Percentiles rank a stretch among this genome's conserved stretches.
phyloP scores from a whole-genome alignment of 2,888 invertebrate species.

The Peribatodes rhomboidaria region DNA sequence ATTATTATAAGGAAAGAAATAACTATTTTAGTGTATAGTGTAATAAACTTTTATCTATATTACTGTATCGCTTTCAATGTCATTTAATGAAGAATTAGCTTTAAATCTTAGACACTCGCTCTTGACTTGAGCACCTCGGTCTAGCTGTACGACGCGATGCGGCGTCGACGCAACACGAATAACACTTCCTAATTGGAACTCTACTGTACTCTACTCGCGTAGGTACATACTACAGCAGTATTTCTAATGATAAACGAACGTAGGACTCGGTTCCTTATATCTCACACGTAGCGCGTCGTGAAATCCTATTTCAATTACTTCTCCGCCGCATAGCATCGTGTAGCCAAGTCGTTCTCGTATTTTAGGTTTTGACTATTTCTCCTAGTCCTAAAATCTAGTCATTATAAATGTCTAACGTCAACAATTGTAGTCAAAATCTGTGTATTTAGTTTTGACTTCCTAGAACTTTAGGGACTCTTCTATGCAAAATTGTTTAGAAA shows the following conservation, averaged over 20 bases:
- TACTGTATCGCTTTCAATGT: constrained; percentile 84
- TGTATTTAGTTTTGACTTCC: constrained; percentile 7
- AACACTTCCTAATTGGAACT: not conserved
- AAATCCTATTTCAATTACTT: not conserved
- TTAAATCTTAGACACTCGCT: constrained; percentile 46
- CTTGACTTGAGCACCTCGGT: constrained; percentile 47
- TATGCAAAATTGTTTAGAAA: not conserved
- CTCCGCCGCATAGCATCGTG: not conserved
- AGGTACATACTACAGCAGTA: too few relatives aligned
- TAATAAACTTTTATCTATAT: constrained; percentile 74
- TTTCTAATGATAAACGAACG: too few relatives aligned
- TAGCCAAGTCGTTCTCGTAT: constrained; percentile 1
- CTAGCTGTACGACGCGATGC: not conserved
- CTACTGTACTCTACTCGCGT: too few relatives aligned
- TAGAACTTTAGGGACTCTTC: not conserved
- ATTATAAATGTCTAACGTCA: constrained; percentile 36
- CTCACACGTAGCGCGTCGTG: too few relatives aligned
- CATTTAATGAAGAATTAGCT: constrained; percentile 59
- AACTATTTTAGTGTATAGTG: constrained; percentile 76
- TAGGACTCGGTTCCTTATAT: too few relatives aligned
- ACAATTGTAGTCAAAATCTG: constrained; percentile 16
- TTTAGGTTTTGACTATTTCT: constrained; percentile 54
- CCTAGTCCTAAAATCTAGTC: constrained; percentile 57
- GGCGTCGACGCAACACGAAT: not conserved
- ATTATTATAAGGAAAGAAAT: constrained; percentile 78